Percentiles rank a stretch among this genome's conserved stretches.
phyloP scores from a whole-genome alignment of 2,888 invertebrate species.

The Malthinus seriepunctatus region DNA sequence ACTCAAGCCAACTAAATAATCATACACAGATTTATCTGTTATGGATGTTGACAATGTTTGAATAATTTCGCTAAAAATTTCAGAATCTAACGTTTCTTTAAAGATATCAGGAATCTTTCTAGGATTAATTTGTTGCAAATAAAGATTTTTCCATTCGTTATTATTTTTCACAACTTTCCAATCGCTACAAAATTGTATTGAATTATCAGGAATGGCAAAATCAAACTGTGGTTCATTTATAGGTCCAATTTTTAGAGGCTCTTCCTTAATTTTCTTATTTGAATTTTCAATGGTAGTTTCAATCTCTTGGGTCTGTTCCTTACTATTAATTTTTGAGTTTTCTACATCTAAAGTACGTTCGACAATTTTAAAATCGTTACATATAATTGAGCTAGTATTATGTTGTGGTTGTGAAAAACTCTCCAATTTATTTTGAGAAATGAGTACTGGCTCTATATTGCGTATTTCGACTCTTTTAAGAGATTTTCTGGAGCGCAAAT shows the following conservation, averaged over 20 bases:
- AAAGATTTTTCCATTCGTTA: slow-evolving; percentile 59
- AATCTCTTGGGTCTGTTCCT: slow-evolving; percentile 5
- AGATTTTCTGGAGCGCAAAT: slow-evolving; percentile 66
- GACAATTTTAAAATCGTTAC: slow-evolving; percentile 40
- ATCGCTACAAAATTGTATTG: slow-evolving; percentile 66
- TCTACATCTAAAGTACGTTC: slow-evolving; percentile 27
- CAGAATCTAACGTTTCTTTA: slow-evolving; percentile 68
- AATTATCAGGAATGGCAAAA: slow-evolving; percentile 60
- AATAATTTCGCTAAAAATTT: slow-evolving; percentile 65
- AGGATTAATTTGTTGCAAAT: slow-evolving; percentile 63
- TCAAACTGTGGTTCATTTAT: slow-evolving; percentile 33
- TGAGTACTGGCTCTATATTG: slow-evolving; percentile 28
- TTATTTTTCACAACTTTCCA: slow-evolving; percentile 64
- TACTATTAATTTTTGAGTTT: no score
- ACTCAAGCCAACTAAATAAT: slow-evolving; percentile 60
- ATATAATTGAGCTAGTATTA: slow-evolving; percentile 24
- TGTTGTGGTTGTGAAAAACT: background rate
- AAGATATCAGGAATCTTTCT: slow-evolving; percentile 64
- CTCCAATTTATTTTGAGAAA: slow-evolving; percentile 18
- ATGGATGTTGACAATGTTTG: slow-evolving; percentile 56
- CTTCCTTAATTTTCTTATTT: background rate
- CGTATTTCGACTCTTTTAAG: slow-evolving; percentile 57
- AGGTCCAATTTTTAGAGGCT: slow-evolving; percentile 2
- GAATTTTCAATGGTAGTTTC: background rate
- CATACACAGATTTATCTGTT: slow-evolving; percentile 53